Evolutionary conservation across 2,113 vertebrate species (phyloP).

Genomic region (Lagenorhynchus albirostris): DNA sequence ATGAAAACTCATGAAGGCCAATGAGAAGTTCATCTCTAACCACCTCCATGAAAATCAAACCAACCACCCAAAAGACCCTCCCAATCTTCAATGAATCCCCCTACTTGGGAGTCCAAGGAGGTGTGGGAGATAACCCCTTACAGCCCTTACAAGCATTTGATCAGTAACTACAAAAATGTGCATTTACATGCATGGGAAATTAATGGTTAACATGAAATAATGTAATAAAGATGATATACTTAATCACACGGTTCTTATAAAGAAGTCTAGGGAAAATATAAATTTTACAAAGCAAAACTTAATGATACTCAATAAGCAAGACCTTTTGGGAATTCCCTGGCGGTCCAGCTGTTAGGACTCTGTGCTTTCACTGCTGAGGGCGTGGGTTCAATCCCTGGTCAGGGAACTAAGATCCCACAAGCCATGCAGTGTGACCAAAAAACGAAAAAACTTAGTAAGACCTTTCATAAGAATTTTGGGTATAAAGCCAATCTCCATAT

Average conservation of each 20-base stretch:
- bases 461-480: constrained; percentile 29
- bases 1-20: not conserved
- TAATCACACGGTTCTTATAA: not conserved
- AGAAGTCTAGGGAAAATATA: not conserved
- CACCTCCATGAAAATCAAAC: not conserved
- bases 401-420: not conserved
- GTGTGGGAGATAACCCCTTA: not conserved
- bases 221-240: not conserved
- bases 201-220: not conserved
- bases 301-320: not conserved
- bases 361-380: not conserved
- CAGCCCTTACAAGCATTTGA: not conserved
- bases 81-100: not conserved
- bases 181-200: not conserved
- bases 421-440: not conserved
- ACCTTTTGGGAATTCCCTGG: not conserved
- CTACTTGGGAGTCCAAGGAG: not conserved
- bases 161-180: not conserved
- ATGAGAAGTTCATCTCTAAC: not conserved
- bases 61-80: not conserved
- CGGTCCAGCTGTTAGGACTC: not conserved
- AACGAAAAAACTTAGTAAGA: not conserved
- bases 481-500: constrained; percentile 10
- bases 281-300: constrained; percentile 42
- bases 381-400: not conserved